phyloP scores from a whole-genome alignment of 1,140 invertebrate genomes.

The Papilio polyxenes region DNA sequence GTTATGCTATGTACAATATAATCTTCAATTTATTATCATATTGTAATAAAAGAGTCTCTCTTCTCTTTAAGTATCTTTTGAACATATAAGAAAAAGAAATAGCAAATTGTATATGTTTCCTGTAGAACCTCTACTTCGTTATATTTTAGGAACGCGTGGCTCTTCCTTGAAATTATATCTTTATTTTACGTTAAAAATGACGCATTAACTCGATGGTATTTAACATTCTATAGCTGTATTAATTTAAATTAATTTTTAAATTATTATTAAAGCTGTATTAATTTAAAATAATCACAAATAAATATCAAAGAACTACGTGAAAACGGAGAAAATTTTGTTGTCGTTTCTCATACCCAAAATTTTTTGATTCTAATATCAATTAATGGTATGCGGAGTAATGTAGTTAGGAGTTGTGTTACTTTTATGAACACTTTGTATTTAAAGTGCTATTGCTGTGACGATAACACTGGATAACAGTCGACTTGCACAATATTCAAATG shows the following conservation, averaged over 20 bases:
- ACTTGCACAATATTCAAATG: slow-evolving; percentile 80
- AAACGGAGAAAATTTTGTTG: too few relatives aligned
- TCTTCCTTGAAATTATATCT: too few relatives aligned
- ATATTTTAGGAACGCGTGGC: background rate
- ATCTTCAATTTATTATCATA: too few relatives aligned
- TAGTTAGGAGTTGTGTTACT: slow-evolving; percentile 58
- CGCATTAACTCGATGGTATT: background rate
- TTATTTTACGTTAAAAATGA: background rate
- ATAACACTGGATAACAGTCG: slow-evolving; percentile 72
- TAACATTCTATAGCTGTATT: background rate
- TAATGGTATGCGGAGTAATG: slow-evolving; percentile 42
- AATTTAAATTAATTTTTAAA: too few relatives aligned
- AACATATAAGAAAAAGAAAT: background rate
- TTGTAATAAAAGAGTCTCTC: too few relatives aligned
- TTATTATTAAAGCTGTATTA: background rate
- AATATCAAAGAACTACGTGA: too few relatives aligned
- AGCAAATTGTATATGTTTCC: background rate
- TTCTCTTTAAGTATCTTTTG: background rate
- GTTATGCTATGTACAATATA: too few relatives aligned
- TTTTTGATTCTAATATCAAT: slow-evolving; percentile 58
- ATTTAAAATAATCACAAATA: too few relatives aligned
- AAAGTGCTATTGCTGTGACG: slow-evolving; percentile 70
- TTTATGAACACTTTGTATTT: slow-evolving; percentile 78
- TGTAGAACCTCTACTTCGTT: background rate
- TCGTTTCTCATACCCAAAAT: background rate